Base-by-base conservation (phyloP, 1,140 invertebrate genomes). In the Sminthurinus signatus region DNA sequence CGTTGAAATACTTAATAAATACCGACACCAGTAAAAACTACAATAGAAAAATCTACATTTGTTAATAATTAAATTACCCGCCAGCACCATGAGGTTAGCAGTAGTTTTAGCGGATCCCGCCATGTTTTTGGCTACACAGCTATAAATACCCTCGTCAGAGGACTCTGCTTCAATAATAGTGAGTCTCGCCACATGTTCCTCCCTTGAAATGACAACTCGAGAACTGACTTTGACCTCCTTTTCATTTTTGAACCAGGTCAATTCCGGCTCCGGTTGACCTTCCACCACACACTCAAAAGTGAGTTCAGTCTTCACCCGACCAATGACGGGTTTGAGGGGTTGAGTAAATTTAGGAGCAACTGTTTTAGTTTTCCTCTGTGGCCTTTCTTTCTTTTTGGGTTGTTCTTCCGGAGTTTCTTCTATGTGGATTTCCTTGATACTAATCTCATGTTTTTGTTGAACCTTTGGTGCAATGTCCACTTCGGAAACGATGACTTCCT, bases 241-340 rank as follows among this genome's bases (percentile, higher is more conserved):
- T 69, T 84, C 84, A 75, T 91, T 88, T 75, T 83, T 85, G 70
- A 83, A 88, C 90, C 90, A 93, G 43, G 80, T 80, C 48, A 92
- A 81, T 70, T 84, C 82, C 5, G 87, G 86, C 71, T 80, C 77
- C 8, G 87, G 87, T 68, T 76, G 76, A 64, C 85, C 86, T 70
- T 83, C 80, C 21, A 91, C 81, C 68, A 84, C 81, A 73, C 85
- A 86, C 51, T 82, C 80, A 28, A 91, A 81, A 25, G 25, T 43
- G 12, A 55, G 2, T 25, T 28, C 36, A 5, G 23, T 10, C 14
- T 19, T 19, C 14, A 54, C 8, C 2, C 32, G 2, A 2, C 17
- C 60, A 8, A 54, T 23, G 17, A 54, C 23, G 23, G 60, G 60
- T 31, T 62, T 62, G 4, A 62, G 23, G 4, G 51, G 60, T 31